Conservation (phyloP, 2,113 vertebrate genomes). For the Sciurus niger region DNA sequence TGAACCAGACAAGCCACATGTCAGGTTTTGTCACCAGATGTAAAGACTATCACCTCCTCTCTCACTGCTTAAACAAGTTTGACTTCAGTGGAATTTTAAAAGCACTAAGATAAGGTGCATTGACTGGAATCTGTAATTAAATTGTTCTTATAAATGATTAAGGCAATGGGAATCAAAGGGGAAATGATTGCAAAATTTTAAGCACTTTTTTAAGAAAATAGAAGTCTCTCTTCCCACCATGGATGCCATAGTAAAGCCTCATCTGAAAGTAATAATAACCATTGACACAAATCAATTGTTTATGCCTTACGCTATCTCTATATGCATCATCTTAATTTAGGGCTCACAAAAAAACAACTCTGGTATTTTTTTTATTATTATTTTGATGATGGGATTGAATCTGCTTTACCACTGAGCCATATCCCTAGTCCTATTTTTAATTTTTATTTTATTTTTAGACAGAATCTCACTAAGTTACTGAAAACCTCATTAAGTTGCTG, state of each 20-base stretch:
- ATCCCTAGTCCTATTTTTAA: no score
- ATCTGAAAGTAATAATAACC: background rate
- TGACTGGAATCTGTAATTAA: slow-evolving; percentile 70
- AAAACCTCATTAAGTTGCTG: no score
- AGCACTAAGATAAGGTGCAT: slow-evolving; percentile 63
- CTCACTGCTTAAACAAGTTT: slow-evolving; percentile 47
- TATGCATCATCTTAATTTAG: slow-evolving; percentile 10
- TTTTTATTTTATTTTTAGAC: no score
- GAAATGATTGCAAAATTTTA: slow-evolving; percentile 1
- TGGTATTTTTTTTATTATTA: no score
- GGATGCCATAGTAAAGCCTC: background rate
- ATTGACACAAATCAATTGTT: background rate
- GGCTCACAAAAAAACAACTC: background rate
- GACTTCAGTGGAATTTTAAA: slow-evolving; percentile 82
- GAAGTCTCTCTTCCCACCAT: background rate
- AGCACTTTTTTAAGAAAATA: background rate
- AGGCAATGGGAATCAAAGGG: slow-evolving; percentile 21
- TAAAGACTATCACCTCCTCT: slow-evolving; percentile 62
- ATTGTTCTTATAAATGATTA: slow-evolving; percentile 27
- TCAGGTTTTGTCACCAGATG: slow-evolving; percentile 64
- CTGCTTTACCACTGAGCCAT: no score
- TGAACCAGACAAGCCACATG: slow-evolving; percentile 50
- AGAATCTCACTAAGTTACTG: no score
- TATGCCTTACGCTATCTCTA: background rate
- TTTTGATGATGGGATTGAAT: no score